phyloP scores from a whole-genome alignment of 2,113 vertebrate genomes.

The Pangasianodon hypophthalmus region DNA sequence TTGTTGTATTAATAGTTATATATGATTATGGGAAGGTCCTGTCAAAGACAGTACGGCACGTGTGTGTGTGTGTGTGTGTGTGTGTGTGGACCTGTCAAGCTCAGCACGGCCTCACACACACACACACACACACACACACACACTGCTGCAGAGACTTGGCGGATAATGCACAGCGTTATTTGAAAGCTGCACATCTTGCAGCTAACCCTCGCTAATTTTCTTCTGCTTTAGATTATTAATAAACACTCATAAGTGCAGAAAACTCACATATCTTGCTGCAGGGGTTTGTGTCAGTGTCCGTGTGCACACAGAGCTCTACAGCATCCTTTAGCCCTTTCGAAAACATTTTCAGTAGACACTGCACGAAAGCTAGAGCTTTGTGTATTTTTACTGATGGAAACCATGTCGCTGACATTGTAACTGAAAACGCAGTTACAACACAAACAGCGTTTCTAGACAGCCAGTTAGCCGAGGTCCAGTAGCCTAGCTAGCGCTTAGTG shows the following conservation, averaged over 20 bases:
- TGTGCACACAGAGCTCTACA: not conserved
- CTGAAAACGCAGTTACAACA: not conserved
- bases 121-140: not conserved
- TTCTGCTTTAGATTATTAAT: not conserved
- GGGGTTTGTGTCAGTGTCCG: not conserved
- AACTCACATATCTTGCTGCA: not conserved
- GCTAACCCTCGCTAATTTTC: too few relatives aligned
- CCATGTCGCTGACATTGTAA: not conserved
- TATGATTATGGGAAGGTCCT: not conserved
- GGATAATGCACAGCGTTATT: not conserved
- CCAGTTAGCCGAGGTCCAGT: not conserved
- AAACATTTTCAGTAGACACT: not conserved
- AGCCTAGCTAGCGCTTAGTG: not conserved
- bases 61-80: not conserved
- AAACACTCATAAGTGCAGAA: not conserved
- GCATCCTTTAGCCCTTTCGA: not conserved
- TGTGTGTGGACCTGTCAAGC: constrained; percentile 9
- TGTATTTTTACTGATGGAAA: too few relatives aligned
- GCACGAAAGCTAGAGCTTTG: not conserved
- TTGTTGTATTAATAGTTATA: too few relatives aligned
- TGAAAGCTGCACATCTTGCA: not conserved
- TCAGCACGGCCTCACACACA: not conserved
- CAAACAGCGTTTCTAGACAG: not conserved
- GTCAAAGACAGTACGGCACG: not conserved
- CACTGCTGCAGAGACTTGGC: not conserved